Evolutionary conservation across 2,888 invertebrate genomes (phyloP).

Genomic region (Himalopsyche anomala): DNA sequence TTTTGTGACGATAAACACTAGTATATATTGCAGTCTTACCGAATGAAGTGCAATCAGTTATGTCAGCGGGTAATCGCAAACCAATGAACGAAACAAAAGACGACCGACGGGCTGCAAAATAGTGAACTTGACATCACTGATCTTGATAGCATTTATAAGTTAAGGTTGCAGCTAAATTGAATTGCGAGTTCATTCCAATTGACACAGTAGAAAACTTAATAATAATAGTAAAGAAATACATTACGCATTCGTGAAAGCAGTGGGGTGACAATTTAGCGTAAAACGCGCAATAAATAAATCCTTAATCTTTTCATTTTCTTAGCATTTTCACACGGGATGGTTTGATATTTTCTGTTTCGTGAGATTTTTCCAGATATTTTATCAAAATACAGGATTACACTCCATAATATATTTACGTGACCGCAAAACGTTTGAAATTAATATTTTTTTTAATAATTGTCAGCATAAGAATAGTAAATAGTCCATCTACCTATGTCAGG

Average conservation of each 20-base stretch:
- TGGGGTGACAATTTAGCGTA: not conserved
- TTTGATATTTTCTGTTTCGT: too few species aligned
- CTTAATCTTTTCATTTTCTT: too few species aligned
- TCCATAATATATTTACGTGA: too few species aligned
- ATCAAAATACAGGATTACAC: too few species aligned
- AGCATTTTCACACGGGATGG: too few species aligned
- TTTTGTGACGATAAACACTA: not conserved
- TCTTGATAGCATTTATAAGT: constrained; percentile 53
- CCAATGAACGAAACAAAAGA: not conserved
- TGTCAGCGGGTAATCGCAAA: constrained; percentile 15
- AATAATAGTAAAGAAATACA: constrained; percentile 12
- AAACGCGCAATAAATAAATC: not conserved
- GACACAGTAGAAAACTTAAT: constrained; percentile 45
- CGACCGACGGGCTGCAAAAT: constrained; percentile 1
- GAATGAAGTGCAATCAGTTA: constrained; percentile 13
- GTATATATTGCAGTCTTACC: not conserved
- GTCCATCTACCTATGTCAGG: too few species aligned
- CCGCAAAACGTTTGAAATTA: too few species aligned
- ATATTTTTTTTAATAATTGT: too few species aligned
- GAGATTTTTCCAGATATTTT: too few species aligned
- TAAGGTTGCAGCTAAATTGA: constrained; percentile 54
- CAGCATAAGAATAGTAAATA: too few species aligned
- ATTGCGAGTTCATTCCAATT: constrained; percentile 60
- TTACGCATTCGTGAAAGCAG: constrained; percentile 23
- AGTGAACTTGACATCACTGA: constrained; percentile 62